Conservation (phyloP, 1,140 invertebrate species). For the Scaptomyza hsui region DNA sequence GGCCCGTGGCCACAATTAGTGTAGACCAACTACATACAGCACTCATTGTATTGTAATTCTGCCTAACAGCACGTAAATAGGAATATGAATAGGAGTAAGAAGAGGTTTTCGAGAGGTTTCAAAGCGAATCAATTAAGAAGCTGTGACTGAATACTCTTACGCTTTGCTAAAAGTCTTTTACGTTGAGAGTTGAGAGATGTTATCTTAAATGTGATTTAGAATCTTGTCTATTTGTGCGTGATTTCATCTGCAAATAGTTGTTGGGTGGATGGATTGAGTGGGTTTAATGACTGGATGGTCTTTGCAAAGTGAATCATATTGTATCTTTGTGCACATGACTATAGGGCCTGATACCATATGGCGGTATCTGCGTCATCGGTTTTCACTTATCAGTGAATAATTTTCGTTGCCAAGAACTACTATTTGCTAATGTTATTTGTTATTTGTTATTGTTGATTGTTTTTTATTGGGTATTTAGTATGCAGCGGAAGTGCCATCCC, state of each 20-base stretch:
- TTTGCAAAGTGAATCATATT: not conserved
- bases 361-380: not conserved
- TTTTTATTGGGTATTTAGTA: slow-evolving; percentile 6
- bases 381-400: slow-evolving; percentile 3
- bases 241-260: not conserved
- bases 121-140: not conserved
- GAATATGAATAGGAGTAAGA: not conserved
- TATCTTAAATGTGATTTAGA: no score
- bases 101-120: not conserved
- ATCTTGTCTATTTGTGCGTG: no score
- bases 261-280: not conserved
- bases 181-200: no score
- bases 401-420: not conserved
- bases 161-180: no score
- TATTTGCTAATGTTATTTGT: not conserved
- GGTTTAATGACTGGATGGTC: not conserved
- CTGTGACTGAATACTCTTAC: not conserved
- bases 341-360: not conserved
- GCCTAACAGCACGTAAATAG: not conserved
- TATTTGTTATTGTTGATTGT: not conserved
- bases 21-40: slow-evolving; percentile 1
- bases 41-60: slow-evolving; percentile 11
- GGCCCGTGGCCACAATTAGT: slow-evolving; percentile 40
- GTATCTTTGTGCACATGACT: not conserved
- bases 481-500: not conserved